Evolutionary conservation across 2,888 invertebrate genomes (phyloP).

Genomic region (Steinernema hermaphroditum): DNA sequence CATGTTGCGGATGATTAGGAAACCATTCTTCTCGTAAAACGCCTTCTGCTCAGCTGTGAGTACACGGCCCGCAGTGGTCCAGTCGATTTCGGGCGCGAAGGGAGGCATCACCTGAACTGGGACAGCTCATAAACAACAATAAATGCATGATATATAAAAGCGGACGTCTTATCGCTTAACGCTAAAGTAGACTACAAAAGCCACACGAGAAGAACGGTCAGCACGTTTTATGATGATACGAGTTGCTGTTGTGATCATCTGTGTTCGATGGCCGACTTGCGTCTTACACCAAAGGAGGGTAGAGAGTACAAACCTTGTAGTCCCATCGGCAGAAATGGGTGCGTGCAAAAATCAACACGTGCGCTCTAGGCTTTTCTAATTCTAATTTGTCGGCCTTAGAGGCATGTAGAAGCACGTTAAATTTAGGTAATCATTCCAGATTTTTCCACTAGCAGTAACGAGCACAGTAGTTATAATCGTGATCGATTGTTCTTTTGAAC

Average conservation of each 20-base stretch:
- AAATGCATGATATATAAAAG: background rate
- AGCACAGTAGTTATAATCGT: no score
- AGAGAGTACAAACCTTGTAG: slow-evolving; percentile 14
- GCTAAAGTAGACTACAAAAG: background rate
- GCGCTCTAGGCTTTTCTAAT: no score
- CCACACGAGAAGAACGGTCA: background rate
- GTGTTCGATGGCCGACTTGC: background rate
- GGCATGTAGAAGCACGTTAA: no score
- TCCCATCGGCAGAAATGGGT: background rate
- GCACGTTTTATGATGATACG: background rate
- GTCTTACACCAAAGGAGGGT: background rate
- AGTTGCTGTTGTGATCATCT: background rate
- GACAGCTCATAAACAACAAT: background rate
- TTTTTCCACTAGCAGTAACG: no score
- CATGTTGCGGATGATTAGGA: slow-evolving; percentile 41
- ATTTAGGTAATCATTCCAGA: no score
- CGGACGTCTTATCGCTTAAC: background rate
- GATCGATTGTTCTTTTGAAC: no score
- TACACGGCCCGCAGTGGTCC: slow-evolving; percentile 34
- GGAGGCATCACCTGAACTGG: background rate
- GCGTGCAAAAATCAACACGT: no score
- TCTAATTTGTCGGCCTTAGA: no score
- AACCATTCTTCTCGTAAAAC: slow-evolving; percentile 41
- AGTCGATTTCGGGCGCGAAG: slow-evolving; percentile 3
- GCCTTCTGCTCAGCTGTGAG: slow-evolving; percentile 36